Evolutionary conservation across 1,140 invertebrate genomes (phyloP).

Genomic region (Diplogasteroides magnus): DNA sequence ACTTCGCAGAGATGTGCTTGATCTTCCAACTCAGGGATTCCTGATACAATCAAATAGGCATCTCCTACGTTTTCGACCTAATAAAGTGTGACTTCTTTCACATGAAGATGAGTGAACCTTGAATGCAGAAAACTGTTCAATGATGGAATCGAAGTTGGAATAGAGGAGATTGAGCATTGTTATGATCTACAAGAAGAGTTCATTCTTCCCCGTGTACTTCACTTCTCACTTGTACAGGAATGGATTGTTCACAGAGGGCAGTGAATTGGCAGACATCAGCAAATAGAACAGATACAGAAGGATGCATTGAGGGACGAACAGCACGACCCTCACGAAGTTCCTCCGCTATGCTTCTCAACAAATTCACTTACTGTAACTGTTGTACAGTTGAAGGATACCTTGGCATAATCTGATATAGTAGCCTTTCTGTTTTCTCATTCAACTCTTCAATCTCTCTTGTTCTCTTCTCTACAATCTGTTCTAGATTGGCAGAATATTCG

Average conservation of each 20-base stretch:
- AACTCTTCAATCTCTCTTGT: conserved; percentile 20
- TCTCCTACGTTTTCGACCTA: conserved; percentile 28
- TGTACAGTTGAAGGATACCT: conserved; percentile 7
- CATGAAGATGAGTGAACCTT: background rate
- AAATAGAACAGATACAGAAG: conserved; percentile 11
- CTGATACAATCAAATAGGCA: conserved; percentile 21
- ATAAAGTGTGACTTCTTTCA: background rate
- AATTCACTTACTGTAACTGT: background rate
- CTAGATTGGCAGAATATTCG: conserved; percentile 25
- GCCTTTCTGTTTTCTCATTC: conserved; percentile 13
- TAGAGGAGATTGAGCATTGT: background rate
- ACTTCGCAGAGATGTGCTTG: conserved; percentile 15
- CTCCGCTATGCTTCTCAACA: conserved; percentile 15
- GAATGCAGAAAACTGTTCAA: background rate
- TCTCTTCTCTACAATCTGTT: conserved; percentile 23
- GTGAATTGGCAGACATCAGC: conserved; percentile 25
- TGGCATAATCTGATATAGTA: conserved; percentile 20
- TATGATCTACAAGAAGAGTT: no score
- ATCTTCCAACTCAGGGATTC: conserved; percentile 21
- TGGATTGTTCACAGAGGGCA: conserved; percentile 19
- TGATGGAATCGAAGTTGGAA: background rate
- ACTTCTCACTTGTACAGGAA: conserved; percentile 27
- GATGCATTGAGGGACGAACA: conserved; percentile 11
- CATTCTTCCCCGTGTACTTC: no score
- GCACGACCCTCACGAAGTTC: conserved; percentile 6